phyloP scores from a whole-genome alignment of 1,140 invertebrate genomes.

The Gonatopus flavifemur region DNA sequence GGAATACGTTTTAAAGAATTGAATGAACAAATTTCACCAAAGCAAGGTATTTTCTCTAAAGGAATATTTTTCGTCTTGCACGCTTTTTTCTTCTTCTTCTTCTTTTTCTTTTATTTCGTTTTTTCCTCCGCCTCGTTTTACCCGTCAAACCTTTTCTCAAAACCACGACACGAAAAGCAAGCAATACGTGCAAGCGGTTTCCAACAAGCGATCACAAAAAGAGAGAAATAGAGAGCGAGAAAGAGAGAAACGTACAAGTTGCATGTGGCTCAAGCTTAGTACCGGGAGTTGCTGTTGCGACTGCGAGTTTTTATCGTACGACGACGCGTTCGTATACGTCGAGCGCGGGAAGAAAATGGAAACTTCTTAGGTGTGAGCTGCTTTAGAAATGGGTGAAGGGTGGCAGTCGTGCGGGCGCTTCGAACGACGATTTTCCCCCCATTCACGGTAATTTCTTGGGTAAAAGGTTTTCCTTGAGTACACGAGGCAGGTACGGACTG shows the following conservation, averaged over 20 bases:
- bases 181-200: conserved; percentile 15
- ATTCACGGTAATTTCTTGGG: conserved; percentile 18
- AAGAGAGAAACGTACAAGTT: neutral
- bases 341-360: neutral
- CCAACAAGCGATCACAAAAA: conserved; percentile 3
- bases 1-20: too few species aligned
- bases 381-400: too few species aligned
- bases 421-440: conserved; percentile 7
- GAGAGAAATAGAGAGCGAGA: neutral
- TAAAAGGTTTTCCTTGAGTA: conserved; percentile 15
- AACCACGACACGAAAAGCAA: neutral
- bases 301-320: neutral
- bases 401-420: too few species aligned
- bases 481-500: neutral
- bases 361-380: too few species aligned
- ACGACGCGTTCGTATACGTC: neutral
- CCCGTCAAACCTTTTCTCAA: too few species aligned
- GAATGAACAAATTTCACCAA: neutral
- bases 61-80: neutral
- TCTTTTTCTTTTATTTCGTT: too few species aligned
- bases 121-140: too few species aligned
- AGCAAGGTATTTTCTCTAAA: neutral
- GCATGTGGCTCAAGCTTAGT: neutral
- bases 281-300: conserved; percentile 2
- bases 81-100: too few species aligned